Evolutionary conservation across 2,888 invertebrate species (phyloP).

Genomic region (Trypoxylon attenuatum): DNA sequence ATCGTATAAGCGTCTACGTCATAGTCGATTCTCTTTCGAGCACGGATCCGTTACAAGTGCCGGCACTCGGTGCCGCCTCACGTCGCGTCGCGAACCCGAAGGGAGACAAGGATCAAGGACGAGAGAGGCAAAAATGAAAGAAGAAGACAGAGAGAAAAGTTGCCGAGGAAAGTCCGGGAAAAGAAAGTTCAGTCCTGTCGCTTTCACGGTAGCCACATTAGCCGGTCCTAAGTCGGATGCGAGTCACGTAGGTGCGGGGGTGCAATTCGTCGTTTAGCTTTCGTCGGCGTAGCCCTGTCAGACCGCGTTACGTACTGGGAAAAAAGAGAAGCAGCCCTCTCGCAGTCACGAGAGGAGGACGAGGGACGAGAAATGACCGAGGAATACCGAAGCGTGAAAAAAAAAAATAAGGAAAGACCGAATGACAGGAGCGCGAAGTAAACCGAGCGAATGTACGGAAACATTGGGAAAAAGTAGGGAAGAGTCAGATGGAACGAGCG

Average conservation of each 20-base stretch:
- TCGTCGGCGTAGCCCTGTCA: conserved; percentile 53
- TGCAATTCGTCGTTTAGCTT: conserved; percentile 64
- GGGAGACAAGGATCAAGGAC: neutral
- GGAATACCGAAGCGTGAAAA: conserved; percentile 3
- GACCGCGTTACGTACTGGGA: conserved; percentile 20
- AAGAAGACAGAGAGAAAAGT: neutral
- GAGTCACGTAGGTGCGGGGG: conserved; percentile 50
- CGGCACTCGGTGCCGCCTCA: too few species aligned
- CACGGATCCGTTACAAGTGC: conserved; percentile 16
- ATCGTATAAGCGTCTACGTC: conserved; percentile 49
- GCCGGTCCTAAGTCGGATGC: conserved; percentile 37
- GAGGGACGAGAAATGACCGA: conserved; percentile 4
- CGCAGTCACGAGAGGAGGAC: too few species aligned
- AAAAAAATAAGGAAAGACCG: conserved; percentile 19
- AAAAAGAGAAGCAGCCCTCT: neutral
- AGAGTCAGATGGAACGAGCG: conserved; percentile 11
- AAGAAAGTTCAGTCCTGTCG: conserved; percentile 31
- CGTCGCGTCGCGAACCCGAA: conserved; percentile 1
- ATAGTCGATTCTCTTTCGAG: conserved; percentile 46
- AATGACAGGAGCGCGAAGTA: conserved; percentile 6
- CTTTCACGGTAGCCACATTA: conserved; percentile 48
- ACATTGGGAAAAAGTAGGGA: neutral
- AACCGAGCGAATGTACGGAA: neutral
- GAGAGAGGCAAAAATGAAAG: neutral
- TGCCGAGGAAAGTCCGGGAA: neutral